A percentile compares a stretch with the other conserved stretches of the same genome.
phyloP scores from a whole-genome alignment of 2,888 invertebrate species.

The Tuberolachnus salignus region DNA sequence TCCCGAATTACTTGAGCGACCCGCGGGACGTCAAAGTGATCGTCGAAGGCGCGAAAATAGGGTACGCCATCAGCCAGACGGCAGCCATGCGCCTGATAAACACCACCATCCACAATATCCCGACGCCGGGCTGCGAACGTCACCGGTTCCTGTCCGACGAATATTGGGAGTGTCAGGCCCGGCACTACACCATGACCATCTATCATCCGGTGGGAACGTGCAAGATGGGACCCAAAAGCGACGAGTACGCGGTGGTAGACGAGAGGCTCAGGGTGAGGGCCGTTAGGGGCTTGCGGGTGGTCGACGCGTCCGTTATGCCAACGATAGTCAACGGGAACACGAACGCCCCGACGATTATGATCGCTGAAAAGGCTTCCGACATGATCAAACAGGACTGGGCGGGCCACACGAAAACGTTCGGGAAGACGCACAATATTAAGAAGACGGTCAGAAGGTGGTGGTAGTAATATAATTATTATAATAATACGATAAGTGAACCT shows the following conservation, averaged over 20 bases:
- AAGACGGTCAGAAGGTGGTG: conserved; percentile 37
- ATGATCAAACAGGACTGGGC: conserved; percentile 79
- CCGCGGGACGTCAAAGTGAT: conserved; percentile 71
- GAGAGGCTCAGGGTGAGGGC: conserved; percentile 73
- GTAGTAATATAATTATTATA: neutral
- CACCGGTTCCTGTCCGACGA: conserved; percentile 72
- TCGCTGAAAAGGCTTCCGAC: conserved; percentile 81
- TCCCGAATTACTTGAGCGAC: conserved; percentile 83
- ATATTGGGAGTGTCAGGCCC: conserved; percentile 78
- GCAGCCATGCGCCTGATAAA: conserved; percentile 69
- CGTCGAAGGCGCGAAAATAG: conserved; percentile 78
- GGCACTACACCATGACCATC: conserved; percentile 78
- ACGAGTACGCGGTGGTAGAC: conserved; percentile 73
- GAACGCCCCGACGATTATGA: conserved; percentile 82
- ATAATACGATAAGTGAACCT: too few relatives aligned
- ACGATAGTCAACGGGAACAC: conserved; percentile 79
- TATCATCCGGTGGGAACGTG: conserved; percentile 83
- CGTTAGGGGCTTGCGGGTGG: conserved; percentile 72
- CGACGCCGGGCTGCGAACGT: conserved; percentile 72
- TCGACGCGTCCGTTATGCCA: conserved; percentile 86
- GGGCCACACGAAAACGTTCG: neutral
- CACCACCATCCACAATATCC: conserved; percentile 69
- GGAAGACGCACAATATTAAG: neutral
- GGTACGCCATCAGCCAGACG: conserved; percentile 69
- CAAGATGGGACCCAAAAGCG: conserved; percentile 75